Evolutionary conservation across 2,113 vertebrate genomes (phyloP).

Genomic region (Carassius gibelio): DNA sequence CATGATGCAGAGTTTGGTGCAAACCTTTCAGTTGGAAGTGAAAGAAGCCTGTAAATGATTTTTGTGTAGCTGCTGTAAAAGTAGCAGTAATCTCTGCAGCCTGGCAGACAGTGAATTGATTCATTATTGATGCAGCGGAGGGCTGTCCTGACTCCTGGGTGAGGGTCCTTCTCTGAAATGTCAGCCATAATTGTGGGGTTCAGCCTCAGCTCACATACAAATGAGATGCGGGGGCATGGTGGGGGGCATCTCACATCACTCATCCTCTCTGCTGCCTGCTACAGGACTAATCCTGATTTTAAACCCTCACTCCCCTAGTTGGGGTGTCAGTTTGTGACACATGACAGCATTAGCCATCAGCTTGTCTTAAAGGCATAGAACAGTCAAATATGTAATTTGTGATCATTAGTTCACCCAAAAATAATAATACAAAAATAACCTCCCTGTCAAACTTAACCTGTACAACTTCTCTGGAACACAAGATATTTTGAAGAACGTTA

Average conservation of each 20-base stretch:
- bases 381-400: background rate
- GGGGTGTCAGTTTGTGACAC: slow-evolving; percentile 1
- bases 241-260: background rate
- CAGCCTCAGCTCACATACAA: slow-evolving; percentile 30
- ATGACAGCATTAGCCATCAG: background rate
- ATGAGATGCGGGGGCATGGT: background rate
- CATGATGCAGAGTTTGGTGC: background rate
- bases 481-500: background rate
- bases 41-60: slow-evolving; percentile 28
- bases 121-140: slow-evolving; percentile 60
- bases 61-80: slow-evolving; percentile 44
- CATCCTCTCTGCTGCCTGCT: background rate
- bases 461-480: background rate
- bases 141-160: background rate
- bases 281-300: slow-evolving; percentile 18
- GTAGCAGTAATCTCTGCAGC: slow-evolving; percentile 60
- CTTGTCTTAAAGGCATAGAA: background rate
- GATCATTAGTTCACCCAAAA: background rate
- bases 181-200: slow-evolving; percentile 41
- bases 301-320: background rate
- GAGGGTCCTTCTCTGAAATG: slow-evolving; percentile 40
- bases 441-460: background rate
- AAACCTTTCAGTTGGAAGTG: slow-evolving; percentile 22
- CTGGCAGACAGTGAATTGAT: slow-evolving; percentile 44
- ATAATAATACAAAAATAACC: no score